Base-by-base conservation (phyloP, 2,888 invertebrate genomes). In the Sericinus montela region DNA sequence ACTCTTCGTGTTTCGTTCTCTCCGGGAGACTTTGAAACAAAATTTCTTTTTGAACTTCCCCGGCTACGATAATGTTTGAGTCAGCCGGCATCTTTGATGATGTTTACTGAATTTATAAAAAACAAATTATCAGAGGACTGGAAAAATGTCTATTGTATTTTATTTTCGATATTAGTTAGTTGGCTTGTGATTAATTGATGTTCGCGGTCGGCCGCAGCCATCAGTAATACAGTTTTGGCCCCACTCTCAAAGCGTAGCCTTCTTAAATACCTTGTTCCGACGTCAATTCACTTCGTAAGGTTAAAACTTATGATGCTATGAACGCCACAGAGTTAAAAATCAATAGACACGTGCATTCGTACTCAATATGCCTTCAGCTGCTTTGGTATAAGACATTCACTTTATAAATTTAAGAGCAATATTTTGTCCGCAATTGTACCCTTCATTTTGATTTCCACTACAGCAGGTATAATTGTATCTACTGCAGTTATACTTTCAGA, bases 1-100 rank as follows among this genome's bases (percentile, higher is more conserved):
- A 95, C 39, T 91, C 90, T 70, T 95, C 95, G 72, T 95, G 94
- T 35, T 89, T 85, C 13, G 90, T 80, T 60, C 90, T 86, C 30
- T 90, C 88, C 1, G 94, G 92, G 48, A 93, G 80, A 68, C 93
- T 93, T 66, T 91, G 91, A 69, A 88, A 92, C 57, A 70, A 65
- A 48, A 64, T 71, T 41, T 67, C 71, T 30, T 73, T 72, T n/a
- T 68, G 63, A 30, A 63, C 69, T 51, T 71, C 67, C n/a, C 67
- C 77, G 36, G 71, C 70, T 56, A 81, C 69, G 58, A 87, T 78
- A 47, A 86, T 72, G 57, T 79, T 82, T 32, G 88, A 88, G 70
- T 88, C 80, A 47, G 88, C 88, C 57, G 88, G 88, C 88, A 88
- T 88, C 65, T 67, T 67, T 55, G 37, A 29, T 53, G 6, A 55